Evolutionary conservation across 2,797 vertebrate genomes (phyloP).

Genomic region (Ceryle rudis): DNA sequence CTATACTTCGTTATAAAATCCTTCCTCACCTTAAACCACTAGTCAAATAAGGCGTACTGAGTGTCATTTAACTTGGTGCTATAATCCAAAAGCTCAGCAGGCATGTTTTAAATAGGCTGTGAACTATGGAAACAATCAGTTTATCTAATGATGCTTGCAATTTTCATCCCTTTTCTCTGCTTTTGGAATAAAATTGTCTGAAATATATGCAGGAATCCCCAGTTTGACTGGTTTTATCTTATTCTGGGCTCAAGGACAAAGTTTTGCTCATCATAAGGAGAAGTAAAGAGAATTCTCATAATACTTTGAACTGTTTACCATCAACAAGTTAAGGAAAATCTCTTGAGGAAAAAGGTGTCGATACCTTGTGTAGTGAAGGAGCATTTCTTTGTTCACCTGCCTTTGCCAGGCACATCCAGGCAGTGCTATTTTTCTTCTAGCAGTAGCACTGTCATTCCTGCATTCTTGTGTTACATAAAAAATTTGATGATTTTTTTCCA

Average conservation of each 20-base stretch:
- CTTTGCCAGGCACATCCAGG: not conserved
- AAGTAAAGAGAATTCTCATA: not conserved
- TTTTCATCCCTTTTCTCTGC: not conserved
- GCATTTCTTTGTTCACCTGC: not conserved
- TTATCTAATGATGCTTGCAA: not conserved
- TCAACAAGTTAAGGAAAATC: not conserved
- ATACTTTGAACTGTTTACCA: not conserved
- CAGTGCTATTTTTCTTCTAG: not conserved
- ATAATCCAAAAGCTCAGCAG: not conserved
- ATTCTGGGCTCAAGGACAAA: not conserved
- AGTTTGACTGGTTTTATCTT: fast-evolving
- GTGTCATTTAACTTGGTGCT: not conserved
- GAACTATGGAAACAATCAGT: not conserved
- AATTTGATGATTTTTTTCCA: not conserved
- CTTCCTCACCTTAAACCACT: not conserved
- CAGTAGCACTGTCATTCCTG: not conserved
- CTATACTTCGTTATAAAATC: not conserved
- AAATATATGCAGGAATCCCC: not conserved
- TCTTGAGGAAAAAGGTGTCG: not conserved
- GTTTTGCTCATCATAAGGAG: not conserved
- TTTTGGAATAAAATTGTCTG: not conserved
- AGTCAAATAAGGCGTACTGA: not conserved
- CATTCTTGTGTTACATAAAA: not conserved
- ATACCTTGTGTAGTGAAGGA: not conserved
- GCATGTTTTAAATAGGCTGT: not conserved